Percentiles rank a stretch among this genome's conserved stretches.
These are phyloP conservation scores for Proterorhinus semilunaris DNA, from an alignment of 2,113 vertebrate species.

Conservation along the genomic window DNA sequence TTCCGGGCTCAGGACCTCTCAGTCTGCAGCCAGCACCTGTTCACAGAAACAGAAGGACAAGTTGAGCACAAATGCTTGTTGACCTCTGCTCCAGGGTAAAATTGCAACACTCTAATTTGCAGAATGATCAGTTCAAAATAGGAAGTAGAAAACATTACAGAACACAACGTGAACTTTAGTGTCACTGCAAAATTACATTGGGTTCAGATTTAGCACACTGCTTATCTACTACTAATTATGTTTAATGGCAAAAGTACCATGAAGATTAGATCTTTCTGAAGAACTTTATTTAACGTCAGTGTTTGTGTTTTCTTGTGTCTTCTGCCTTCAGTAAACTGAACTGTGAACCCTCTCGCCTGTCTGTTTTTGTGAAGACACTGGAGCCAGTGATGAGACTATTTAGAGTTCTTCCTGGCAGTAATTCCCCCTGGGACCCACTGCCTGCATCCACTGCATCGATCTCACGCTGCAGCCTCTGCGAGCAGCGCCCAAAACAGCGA, in stretches of 20 bases:
- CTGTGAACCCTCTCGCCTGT: constrained; percentile 9
- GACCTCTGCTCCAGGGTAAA: too few species aligned
- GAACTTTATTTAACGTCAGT: background rate
- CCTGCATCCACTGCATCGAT: constrained; percentile 63
- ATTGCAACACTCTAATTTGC: too few species aligned
- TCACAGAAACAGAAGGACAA: constrained; percentile 12
- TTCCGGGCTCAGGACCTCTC: constrained; percentile 64
- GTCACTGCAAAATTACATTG: too few species aligned
- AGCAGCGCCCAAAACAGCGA: constrained; percentile 19
- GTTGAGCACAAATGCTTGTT: background rate
- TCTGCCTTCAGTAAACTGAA: constrained; percentile 9
- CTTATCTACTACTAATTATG: too few species aligned
- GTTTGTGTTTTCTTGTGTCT: background rate
- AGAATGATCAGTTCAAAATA: too few species aligned
- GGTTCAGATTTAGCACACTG: too few species aligned
- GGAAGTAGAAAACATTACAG: too few species aligned
- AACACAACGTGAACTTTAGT: too few species aligned
- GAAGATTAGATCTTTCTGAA: background rate
- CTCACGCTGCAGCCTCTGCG: constrained; percentile 32
- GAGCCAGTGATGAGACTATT: constrained; percentile 54
- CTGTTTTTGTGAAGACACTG: constrained; percentile 38
- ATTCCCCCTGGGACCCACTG: constrained; percentile 48
- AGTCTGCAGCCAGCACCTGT: constrained; percentile 71
- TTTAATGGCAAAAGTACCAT: background rate
- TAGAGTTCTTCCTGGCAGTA: constrained; percentile 68